Evolutionary conservation across 2,888 invertebrate genomes (phyloP).

Genomic region (Dexiosoma caninum): DNA sequence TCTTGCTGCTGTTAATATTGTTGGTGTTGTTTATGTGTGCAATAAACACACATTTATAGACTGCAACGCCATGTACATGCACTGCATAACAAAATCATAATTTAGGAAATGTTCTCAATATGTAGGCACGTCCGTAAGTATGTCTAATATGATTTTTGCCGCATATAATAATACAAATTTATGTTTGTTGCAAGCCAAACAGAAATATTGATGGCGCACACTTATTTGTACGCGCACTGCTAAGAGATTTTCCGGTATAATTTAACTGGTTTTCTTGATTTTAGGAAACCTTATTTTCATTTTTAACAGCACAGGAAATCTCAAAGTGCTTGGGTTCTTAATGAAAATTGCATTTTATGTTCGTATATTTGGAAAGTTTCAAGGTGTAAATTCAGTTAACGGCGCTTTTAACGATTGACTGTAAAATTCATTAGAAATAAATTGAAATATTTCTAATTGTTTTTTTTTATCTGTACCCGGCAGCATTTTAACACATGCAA

Average conservation of each 20-base stretch:
- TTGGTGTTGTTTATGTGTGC: constrained; percentile 1
- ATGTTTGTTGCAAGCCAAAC: constrained; percentile 4
- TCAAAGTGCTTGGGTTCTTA: background rate
- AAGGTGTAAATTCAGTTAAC: background rate
- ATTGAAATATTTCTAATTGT: no score
- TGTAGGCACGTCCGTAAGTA: constrained; percentile 48
- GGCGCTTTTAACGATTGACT: background rate
- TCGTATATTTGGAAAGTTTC: background rate
- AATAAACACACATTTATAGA: constrained; percentile 1
- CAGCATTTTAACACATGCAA: no score
- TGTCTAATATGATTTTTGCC: constrained; percentile 34
- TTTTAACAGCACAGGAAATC: constrained; percentile 10
- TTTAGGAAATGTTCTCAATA: constrained; percentile 59
- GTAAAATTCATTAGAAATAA: no score
- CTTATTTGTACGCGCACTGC: constrained; percentile 4
- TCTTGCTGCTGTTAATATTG: background rate
- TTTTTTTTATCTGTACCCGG: no score
- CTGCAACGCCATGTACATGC: constrained; percentile 1
- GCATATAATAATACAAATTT: constrained; percentile 39
- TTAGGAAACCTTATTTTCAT: constrained; percentile 18
- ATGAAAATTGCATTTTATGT: background rate
- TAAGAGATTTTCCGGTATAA: constrained; percentile 30
- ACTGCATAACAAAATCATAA: constrained; percentile 35
- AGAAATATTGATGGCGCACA: background rate
- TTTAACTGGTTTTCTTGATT: constrained; percentile 15